Percentiles rank a stretch among this genome's conserved stretches.
Evolutionary conservation across 2,113 vertebrate genomes (phyloP).

Genomic region (Loxodonta africana): DNA sequence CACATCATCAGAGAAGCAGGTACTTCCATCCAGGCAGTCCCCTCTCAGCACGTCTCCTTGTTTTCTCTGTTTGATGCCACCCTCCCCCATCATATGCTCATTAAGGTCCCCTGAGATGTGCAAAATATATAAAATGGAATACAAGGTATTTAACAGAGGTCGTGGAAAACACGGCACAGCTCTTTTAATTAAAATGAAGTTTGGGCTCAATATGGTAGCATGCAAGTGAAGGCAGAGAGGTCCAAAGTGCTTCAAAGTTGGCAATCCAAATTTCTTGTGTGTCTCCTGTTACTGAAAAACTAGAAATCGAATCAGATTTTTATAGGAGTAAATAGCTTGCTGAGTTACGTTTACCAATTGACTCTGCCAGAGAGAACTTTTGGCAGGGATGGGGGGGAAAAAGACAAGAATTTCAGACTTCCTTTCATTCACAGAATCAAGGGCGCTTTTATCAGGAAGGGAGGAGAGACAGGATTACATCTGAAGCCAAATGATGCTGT

Average conservation of each 20-base stretch:
- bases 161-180: constrained; percentile 63
- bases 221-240: constrained; percentile 81
- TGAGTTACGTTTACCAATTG: constrained; percentile 84
- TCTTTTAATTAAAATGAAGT: constrained; percentile 74
- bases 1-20: not conserved
- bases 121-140: constrained; percentile 73
- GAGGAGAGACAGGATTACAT: constrained; percentile 83
- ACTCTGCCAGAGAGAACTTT: constrained; percentile 85
- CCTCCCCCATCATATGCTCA: constrained; percentile 48
- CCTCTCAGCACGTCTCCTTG: not conserved
- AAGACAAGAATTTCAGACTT: constrained; percentile 77
- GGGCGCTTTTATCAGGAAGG: constrained; percentile 73
- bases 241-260: constrained; percentile 83
- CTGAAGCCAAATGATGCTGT: constrained; percentile 83
- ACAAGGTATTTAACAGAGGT: constrained; percentile 39
- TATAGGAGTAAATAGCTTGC: constrained; percentile 81
- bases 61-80: constrained; percentile 24
- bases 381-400: constrained; percentile 81
- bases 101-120: constrained; percentile 79
- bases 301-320: constrained; percentile 81
- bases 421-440: constrained; percentile 81
- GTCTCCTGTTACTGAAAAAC: constrained; percentile 83
- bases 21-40: constrained; percentile 21
- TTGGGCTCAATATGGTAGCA: constrained; percentile 68
- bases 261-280: constrained; percentile 84